Percentiles rank a stretch among this genome's conserved stretches.
Conservation (phyloP, 2,888 invertebrate genomes). For the Hermodice carunculata region DNA sequence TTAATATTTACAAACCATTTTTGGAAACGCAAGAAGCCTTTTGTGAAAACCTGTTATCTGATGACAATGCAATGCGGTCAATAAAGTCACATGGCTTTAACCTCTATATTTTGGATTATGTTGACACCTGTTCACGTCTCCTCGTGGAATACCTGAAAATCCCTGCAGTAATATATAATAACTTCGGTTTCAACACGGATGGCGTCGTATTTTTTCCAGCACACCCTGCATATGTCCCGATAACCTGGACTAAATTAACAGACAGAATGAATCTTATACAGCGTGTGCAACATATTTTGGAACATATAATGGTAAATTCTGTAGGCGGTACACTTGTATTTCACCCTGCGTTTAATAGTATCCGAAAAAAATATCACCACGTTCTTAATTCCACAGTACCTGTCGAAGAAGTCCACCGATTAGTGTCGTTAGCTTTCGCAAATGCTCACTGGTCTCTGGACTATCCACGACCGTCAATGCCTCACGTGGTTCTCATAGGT, state of each 20-base stretch:
- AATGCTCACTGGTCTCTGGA: conserved; percentile 13
- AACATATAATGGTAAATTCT: too few relatives aligned
- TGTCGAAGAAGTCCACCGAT: too few relatives aligned
- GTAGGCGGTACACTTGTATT: too few relatives aligned
- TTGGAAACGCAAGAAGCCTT: too few relatives aligned
- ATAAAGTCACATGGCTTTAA: conserved; percentile 2
- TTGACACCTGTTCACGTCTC: conserved; percentile 2
- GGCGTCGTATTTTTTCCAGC: neutral
- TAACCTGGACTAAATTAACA: too few relatives aligned
- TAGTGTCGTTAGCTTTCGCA: too few relatives aligned
- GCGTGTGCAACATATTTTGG: too few relatives aligned
- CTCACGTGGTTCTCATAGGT: conserved; percentile 12
- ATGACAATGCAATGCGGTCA: neutral
- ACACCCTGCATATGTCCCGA: neutral
- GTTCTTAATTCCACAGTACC: too few relatives aligned
- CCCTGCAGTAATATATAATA: conserved; percentile 4
- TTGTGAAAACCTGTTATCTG: neutral
- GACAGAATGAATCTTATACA: too few relatives aligned
- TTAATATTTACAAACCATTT: too few relatives aligned
- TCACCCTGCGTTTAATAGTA: too few relatives aligned
- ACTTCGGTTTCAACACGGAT: conserved; percentile 9
- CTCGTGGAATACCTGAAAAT: conserved; percentile 13
- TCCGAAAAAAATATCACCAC: too few relatives aligned
- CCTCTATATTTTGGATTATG: conserved; percentile 1
- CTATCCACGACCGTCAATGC: conserved; percentile 13